A percentile compares a stretch with the other conserved stretches of the same genome.
phyloP scores from a whole-genome alignment of 92 coral and sea anemone species.

The Umimayanthus chanpuru region DNA sequence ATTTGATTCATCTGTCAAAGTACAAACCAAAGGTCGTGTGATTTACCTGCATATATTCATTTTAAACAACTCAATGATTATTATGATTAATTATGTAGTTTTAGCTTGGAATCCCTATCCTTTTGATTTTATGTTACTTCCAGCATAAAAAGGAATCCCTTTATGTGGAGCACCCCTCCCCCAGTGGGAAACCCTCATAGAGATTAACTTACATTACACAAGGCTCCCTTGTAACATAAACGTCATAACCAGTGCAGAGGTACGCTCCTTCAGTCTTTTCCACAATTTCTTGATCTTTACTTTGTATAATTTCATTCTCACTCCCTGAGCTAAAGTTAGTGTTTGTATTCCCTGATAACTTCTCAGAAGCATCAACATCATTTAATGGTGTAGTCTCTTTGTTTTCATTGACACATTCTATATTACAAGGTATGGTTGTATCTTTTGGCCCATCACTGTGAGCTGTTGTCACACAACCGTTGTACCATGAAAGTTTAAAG shows the following conservation, averaged over 20 bases:
- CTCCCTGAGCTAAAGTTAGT: not conserved
- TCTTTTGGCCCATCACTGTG: not conserved
- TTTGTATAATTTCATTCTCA: not conserved
- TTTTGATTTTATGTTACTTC: too few relatives aligned
- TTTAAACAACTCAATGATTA: not conserved
- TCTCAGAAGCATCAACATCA: conserved; percentile 1
- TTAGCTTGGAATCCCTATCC: not conserved
- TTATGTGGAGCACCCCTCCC: not conserved
- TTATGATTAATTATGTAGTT: not conserved
- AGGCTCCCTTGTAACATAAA: conserved; percentile 93
- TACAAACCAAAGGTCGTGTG: too few relatives aligned
- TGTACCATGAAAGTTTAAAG: not conserved
- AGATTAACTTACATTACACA: conserved; percentile 82
- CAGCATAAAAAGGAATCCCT: too few relatives aligned
- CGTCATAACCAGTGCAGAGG: conserved; percentile 95
- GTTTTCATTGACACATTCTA: not conserved
- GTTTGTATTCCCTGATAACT: not conserved
- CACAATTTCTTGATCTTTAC: not conserved
- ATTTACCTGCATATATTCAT: too few relatives aligned
- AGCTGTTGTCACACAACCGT: not conserved
- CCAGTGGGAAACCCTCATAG: not conserved
- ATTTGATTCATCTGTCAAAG: too few relatives aligned
- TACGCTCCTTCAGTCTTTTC: conserved; percentile 61
- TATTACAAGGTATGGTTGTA: not conserved
- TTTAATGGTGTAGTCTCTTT: not conserved